Percentiles rank a stretch among this genome's conserved stretches.
Evolutionary conservation across 1,140 invertebrate species (phyloP).

Genomic region (Magallana ariakensis): DNA sequence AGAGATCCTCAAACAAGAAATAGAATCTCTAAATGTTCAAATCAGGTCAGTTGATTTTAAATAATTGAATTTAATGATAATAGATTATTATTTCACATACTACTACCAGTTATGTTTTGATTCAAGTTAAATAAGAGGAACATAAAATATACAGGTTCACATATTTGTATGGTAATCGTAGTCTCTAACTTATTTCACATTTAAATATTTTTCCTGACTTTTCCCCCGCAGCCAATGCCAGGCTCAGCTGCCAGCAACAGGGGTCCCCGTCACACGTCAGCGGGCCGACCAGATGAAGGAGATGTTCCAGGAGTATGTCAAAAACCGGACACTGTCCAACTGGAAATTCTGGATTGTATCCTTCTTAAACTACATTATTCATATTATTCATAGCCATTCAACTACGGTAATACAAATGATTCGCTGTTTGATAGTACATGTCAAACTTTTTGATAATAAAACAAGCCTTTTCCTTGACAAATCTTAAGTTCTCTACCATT

Average conservation of each 20-base stretch:
- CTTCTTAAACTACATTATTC: conserved; percentile 61
- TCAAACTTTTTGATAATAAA: background rate
- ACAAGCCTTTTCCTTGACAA: conserved; percentile 64
- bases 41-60: conserved; percentile 85
- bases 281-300: conserved; percentile 95
- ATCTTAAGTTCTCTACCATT: conserved; percentile 91
- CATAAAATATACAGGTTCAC: no score
- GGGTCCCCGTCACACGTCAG: conserved; percentile 92
- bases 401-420: background rate
- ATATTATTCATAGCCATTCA: background rate
- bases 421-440: background rate
- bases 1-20: conserved; percentile 89
- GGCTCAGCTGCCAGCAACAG: conserved; percentile 95
- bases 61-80: background rate
- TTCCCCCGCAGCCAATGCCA: conserved; percentile 84
- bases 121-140: background rate
- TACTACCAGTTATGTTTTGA: background rate
- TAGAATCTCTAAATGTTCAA: conserved; percentile 92
- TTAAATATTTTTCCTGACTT: background rate
- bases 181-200: no score
- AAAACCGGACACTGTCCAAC: conserved; percentile 90
- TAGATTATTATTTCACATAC: background rate
- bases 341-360: conserved; percentile 99
- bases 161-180: background rate
- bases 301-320: conserved; percentile 96